Base-by-base conservation (phyloP, 2,888 invertebrate species). In the Palloptera scutellata region DNA sequence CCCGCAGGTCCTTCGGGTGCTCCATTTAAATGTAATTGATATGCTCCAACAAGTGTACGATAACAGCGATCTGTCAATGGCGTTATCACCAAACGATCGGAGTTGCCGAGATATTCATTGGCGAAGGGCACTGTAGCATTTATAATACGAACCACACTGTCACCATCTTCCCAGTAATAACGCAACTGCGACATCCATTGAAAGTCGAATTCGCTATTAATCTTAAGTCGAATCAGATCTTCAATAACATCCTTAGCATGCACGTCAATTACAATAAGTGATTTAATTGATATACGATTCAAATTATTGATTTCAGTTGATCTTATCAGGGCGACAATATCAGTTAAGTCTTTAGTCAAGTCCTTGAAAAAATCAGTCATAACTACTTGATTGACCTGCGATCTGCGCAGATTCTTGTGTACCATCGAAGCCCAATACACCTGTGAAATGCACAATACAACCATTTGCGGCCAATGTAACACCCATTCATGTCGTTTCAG, bases 1-100 rank as follows among this genome's bases (percentile, higher is more conserved):
- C 95, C 94, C 0, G 93, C 92, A 0, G 95, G 95, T 0, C 90
- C 90, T 77, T 90, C 90, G 0, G 89, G 89, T 0, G 90, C 89
- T 0, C 91, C 91, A 76, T 91, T 91, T 68, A 92, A 82, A 78
- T 92, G 90, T 48, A 92, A 83, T 70, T 90, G 89, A 81, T 90
- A 91, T 0, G 92, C 92, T 0, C 90, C 90, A 57, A 92, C 87
- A 66, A 92, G 81, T 0, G 92, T 92, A 15, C 91, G 88, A 79
- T 91, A 91, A 76, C 91, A 91, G 59, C 90, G 86, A 80, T 89
- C 88, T 0, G 89, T 89, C 58, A 89, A 78, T 0, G 89, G 89
- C 0, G 89, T 89, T 17, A 85, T 85, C 6, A 89, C 88, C 59
- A 92, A 85, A 17, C 91, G 87, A 55, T 89, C 86, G 1, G 88